These are phyloP conservation scores for Toxotes jaculatrix DNA, from an alignment of 2,113 vertebrate species.

Conservation along the genomic window DNA sequence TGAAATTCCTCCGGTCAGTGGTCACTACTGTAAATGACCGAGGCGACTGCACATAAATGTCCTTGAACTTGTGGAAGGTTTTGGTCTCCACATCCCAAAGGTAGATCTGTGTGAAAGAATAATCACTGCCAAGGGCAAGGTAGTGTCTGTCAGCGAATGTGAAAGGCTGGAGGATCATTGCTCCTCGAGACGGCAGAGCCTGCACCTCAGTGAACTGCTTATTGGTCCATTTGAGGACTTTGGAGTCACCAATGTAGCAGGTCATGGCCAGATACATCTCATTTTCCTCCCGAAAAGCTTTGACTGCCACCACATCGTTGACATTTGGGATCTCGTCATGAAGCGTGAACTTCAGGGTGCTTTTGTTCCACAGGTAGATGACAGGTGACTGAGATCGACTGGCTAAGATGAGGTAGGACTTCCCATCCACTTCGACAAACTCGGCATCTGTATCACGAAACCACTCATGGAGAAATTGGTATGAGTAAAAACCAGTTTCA, in stretches of 20 bases:
- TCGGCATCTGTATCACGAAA: conserved; percentile 96
- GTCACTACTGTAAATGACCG: conserved; percentile 93
- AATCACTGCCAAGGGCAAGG: conserved; percentile 96
- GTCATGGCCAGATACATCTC: conserved; percentile 92
- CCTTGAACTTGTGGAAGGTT: conserved; percentile 92
- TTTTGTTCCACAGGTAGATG: conserved; percentile 96
- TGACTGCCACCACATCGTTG: conserved; percentile 94
- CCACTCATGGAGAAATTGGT: conserved; percentile 97
- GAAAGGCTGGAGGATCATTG: conserved; percentile 96
- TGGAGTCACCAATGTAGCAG: conserved; percentile 96
- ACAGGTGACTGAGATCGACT: conserved; percentile 95
- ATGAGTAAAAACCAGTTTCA: conserved; percentile 93
- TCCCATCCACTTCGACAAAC: conserved; percentile 91
- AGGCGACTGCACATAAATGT: conserved; percentile 96
- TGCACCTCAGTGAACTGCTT: conserved; percentile 94
- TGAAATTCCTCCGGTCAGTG: conserved; percentile 92
- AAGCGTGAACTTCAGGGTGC: conserved; percentile 90
- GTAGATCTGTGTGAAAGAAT: conserved; percentile 97
- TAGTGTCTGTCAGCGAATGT: conserved; percentile 91
- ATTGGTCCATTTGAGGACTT: conserved; percentile 92
- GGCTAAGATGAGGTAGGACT: conserved; percentile 91
- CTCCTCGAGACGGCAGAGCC: conserved; percentile 93
- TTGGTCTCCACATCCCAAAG: conserved; percentile 92
- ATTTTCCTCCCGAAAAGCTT: conserved; percentile 89
- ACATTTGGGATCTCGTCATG: conserved; percentile 91